Percentiles rank a stretch among this genome's conserved stretches.
These are phyloP conservation scores for Lithophane ornitopus DNA, from an alignment of 2,888 invertebrate species.

Conservation along the genomic window DNA sequence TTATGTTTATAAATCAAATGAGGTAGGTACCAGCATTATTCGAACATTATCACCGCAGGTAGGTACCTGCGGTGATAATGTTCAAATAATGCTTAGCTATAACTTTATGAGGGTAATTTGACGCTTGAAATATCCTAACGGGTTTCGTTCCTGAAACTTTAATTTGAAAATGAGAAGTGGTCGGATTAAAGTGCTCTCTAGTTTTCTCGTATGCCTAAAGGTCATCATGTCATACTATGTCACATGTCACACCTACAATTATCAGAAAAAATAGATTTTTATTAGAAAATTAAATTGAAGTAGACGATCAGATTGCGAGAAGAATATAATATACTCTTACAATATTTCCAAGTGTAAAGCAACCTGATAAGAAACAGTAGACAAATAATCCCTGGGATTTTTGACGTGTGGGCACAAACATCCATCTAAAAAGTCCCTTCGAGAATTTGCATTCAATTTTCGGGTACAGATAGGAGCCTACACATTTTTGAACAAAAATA, in stretches of 20 bases:
- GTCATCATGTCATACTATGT: conserved; percentile 1
- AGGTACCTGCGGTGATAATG: conserved; percentile 30
- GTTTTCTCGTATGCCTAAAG: not conserved
- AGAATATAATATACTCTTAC: not conserved
- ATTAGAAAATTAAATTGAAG: not conserved
- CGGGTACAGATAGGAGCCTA: not conserved
- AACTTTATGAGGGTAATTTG: conserved; percentile 44
- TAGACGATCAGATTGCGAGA: not conserved
- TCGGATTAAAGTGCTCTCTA: conserved; percentile 30
- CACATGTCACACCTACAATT: not conserved
- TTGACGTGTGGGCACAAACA: not conserved
- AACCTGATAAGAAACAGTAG: not conserved
- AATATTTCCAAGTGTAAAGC: no score
- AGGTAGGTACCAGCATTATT: conserved; percentile 4
- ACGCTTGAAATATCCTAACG: conserved; percentile 44
- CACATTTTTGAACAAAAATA: not conserved
- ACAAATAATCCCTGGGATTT: not conserved
- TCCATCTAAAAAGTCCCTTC: not conserved
- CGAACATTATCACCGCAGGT: no score
- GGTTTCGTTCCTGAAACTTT: conserved; percentile 44
- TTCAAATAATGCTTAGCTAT: conserved; percentile 9
- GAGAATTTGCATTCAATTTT: not conserved
- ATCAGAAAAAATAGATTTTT: not conserved
- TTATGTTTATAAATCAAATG: conserved; percentile 37
- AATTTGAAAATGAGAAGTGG: conserved; percentile 32